phyloP scores from a whole-genome alignment of 2,113 vertebrate genomes.

The Cyanistes caeruleus region DNA sequence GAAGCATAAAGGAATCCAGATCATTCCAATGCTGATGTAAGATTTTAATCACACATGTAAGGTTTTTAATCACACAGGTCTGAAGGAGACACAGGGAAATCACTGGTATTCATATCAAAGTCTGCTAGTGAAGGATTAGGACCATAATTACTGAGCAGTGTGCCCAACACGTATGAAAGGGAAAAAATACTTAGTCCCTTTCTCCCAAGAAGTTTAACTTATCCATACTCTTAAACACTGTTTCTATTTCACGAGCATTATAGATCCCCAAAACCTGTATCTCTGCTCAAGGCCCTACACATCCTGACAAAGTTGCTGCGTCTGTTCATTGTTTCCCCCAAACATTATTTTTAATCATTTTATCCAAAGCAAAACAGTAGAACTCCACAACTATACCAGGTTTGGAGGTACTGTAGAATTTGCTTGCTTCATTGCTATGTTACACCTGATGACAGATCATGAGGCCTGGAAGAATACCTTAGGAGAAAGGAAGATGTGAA shows the following conservation, averaged over 20 bases:
- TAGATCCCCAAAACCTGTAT: background rate
- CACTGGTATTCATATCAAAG: background rate
- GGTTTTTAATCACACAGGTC: background rate
- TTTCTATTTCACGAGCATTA: background rate
- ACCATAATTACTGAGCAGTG: background rate
- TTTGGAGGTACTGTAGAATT: background rate
- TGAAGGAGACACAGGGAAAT: background rate
- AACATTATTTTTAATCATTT: background rate
- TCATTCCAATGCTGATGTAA: background rate
- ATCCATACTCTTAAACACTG: background rate
- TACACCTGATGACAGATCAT: background rate
- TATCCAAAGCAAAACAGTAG: background rate
- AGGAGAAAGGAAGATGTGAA: background rate
- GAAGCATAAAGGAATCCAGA: background rate
- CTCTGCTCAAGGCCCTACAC: background rate
- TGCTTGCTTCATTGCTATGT: accelerated
- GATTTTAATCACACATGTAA: background rate
- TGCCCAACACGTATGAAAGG: background rate
- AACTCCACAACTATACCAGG: background rate
- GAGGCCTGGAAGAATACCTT: background rate
- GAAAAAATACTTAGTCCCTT: background rate
- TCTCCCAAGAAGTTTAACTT: background rate
- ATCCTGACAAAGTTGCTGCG: background rate
- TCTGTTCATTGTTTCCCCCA: background rate
- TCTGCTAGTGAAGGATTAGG: background rate